Conservation (phyloP, 2,797 vertebrate species). For the Aldrovandia affinis region DNA sequence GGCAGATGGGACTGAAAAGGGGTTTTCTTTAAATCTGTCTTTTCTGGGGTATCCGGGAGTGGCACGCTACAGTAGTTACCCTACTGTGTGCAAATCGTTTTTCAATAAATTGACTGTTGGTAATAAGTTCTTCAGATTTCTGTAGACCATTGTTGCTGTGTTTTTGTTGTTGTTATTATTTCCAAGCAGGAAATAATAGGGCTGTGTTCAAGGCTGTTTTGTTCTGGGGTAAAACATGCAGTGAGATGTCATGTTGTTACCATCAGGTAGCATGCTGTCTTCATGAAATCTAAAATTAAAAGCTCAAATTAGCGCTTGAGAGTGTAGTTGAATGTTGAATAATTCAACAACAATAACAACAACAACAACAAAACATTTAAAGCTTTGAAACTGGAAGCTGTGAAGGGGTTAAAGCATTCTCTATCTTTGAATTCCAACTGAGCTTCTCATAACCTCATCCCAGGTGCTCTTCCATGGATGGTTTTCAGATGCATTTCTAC, state of each 20-base stretch:
- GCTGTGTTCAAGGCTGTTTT: neutral
- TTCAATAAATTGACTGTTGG: neutral
- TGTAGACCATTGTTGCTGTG: neutral
- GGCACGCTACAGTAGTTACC: neutral
- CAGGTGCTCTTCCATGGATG: neutral
- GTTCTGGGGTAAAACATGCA: neutral
- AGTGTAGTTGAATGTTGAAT: neutral
- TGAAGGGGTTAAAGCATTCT: neutral
- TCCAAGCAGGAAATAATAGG: too few species aligned
- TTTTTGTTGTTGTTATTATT: neutral
- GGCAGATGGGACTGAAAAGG: neutral
- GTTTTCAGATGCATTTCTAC: neutral
- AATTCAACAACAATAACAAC: neutral
- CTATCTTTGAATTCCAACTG: neutral
- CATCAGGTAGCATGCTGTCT: neutral
- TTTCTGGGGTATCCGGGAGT: neutral
- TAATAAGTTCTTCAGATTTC: neutral
- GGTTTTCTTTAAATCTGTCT: neutral
- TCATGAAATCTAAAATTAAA: neutral
- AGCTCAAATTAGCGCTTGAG: neutral
- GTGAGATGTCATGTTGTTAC: neutral
- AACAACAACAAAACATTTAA: neutral
- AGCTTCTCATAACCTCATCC: neutral
- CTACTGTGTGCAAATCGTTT: neutral
- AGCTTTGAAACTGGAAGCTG: neutral